Evolutionary conservation across 2,113 vertebrate species (phyloP).

Genomic region (Anas platyrhynchos): DNA sequence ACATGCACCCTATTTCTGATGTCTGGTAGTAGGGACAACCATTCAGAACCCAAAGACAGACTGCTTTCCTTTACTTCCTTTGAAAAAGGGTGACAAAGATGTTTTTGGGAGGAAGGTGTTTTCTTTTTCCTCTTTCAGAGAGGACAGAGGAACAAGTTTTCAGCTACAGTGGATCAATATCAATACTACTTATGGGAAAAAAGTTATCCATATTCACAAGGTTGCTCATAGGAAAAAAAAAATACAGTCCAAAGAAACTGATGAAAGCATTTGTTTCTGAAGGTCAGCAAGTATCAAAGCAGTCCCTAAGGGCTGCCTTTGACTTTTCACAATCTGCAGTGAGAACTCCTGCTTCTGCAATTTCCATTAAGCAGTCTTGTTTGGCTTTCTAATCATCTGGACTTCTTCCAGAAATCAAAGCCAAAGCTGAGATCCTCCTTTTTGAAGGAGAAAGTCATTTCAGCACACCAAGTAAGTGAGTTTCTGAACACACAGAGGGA

Average conservation of each 20-base stretch:
- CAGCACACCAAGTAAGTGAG: background rate
- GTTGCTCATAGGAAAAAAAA: background rate
- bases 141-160: background rate
- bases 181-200: background rate
- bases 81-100: background rate
- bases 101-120: background rate
- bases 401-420: constrained; percentile 54
- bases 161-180: background rate
- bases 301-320: constrained; percentile 35
- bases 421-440: background rate
- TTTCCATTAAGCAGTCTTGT: constrained; percentile 58
- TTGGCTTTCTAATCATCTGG: constrained; percentile 62
- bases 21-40: background rate
- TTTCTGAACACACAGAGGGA: background rate
- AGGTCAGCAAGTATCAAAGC: constrained; percentile 52
- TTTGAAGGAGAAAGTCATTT: constrained; percentile 27
- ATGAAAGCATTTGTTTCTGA: constrained; percentile 49
- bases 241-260: background rate
- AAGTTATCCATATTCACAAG: constrained; percentile 25
- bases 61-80: background rate
- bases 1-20: background rate
- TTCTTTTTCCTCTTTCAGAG: background rate
- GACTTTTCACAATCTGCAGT: constrained; percentile 32
- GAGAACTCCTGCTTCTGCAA: constrained; percentile 43
- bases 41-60: background rate